Conservation (phyloP, 2,797 vertebrate genomes). For the Platalea minor region DNA sequence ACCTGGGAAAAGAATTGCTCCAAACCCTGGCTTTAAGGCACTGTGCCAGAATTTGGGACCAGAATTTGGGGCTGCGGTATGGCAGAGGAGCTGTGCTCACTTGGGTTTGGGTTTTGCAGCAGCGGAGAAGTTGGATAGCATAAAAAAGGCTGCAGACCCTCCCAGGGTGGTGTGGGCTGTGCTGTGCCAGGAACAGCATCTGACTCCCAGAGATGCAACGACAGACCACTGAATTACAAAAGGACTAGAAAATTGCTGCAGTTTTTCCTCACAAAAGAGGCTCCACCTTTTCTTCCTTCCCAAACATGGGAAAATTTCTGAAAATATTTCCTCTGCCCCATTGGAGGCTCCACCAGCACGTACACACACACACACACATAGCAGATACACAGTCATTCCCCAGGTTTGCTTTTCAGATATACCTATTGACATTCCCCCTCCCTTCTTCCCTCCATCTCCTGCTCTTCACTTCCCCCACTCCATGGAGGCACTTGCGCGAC, state of each 20-base stretch:
- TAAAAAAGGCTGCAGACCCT: not conserved
- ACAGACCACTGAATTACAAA: not conserved
- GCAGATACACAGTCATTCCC: not conserved
- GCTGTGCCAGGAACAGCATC: not conserved
- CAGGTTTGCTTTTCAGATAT: conserved; percentile 38
- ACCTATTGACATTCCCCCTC: conserved; percentile 4
- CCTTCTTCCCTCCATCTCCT: not conserved
- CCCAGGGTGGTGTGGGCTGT: not conserved
- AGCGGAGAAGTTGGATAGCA: accelerated
- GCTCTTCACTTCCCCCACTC: not conserved
- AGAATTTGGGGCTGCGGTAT: not conserved
- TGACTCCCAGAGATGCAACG: not conserved
- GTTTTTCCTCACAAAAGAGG: not conserved
- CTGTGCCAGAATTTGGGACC: not conserved
- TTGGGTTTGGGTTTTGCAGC: not conserved
- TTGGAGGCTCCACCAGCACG: not conserved
- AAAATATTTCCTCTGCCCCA: not conserved
- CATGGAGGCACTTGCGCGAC: accelerated
- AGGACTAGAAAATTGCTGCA: not conserved
- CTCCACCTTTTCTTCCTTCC: not conserved
- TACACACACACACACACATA: not conserved
- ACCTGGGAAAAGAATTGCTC: not conserved
- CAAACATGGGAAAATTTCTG: not conserved
- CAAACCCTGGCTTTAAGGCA: not conserved
- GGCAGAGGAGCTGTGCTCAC: accelerated